phyloP scores from a whole-genome alignment of 2,888 invertebrate genomes.

The Zonitis immaculata region DNA sequence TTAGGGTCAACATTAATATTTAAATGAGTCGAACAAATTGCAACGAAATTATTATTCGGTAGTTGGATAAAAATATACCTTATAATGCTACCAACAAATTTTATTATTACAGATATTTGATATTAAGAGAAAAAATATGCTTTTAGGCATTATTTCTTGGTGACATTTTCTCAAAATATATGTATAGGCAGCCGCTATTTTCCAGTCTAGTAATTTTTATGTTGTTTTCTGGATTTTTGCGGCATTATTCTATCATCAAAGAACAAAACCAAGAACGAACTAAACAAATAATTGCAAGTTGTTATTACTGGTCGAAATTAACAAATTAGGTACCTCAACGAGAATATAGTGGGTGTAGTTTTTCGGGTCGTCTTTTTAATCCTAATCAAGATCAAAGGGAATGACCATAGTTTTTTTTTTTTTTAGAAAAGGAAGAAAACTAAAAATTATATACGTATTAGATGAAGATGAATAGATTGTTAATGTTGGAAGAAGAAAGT shows the following conservation, averaged over 20 bases:
- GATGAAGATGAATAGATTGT: background rate
- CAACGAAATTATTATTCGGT: background rate
- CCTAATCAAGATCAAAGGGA: background rate
- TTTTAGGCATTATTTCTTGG: too few species aligned
- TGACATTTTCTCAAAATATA: too few species aligned
- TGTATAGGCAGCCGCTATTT: too few species aligned
- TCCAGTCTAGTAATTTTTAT: background rate
- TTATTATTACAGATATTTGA: background rate
- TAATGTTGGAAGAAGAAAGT: background rate
- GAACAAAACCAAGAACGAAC: too few species aligned
- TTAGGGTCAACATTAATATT: background rate
- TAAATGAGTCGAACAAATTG: background rate
- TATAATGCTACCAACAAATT: background rate
- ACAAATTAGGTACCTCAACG: background rate
- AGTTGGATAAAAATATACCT: background rate
- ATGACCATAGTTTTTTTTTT: background rate
- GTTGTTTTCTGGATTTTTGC: background rate
- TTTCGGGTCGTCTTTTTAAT: background rate
- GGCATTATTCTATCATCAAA: background rate
- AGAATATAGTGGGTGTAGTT: background rate
- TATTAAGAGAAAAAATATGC: too few species aligned
- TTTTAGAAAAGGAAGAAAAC: too few species aligned
- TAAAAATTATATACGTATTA: background rate
- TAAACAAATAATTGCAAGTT: conserved; percentile 1
- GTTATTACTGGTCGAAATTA: background rate